A percentile compares a stretch with the other conserved stretches of the same genome.
These are phyloP conservation scores for Thera obeliscata DNA, from an alignment of 2,888 invertebrate species.

Conservation along the genomic window DNA sequence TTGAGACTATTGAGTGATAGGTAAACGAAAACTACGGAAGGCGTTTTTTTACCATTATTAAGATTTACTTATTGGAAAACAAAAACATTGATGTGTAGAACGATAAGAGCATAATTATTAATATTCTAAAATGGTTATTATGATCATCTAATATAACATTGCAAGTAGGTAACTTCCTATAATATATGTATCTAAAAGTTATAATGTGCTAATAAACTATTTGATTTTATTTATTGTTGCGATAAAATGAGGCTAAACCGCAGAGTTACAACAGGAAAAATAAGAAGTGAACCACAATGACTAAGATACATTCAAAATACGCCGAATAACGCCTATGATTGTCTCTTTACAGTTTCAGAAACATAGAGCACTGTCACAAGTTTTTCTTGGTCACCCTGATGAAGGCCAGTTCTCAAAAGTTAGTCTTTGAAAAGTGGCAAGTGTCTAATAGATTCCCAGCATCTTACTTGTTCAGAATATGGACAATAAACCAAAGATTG, in stretches of 20 bases:
- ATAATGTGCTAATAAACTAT: slow-evolving; percentile 7
- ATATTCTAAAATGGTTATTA: too few species aligned
- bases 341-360: background rate
- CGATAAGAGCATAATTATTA: too few species aligned
- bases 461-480: background rate
- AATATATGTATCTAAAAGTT: background rate
- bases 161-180: background rate
- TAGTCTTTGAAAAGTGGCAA: background rate
- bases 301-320: slow-evolving; percentile 13
- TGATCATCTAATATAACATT: background rate
- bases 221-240: slow-evolving; percentile 19
- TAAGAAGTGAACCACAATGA: slow-evolving; percentile 15
- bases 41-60: background rate
- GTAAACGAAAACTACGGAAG: background rate
- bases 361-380: background rate
- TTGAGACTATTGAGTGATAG: slow-evolving; percentile 27
- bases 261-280: slow-evolving; percentile 22
- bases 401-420: background rate
- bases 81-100: too few species aligned
- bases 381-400: background rate
- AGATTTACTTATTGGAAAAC: too few species aligned
- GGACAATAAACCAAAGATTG: background rate
- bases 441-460: background rate
- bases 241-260: slow-evolving; percentile 22
- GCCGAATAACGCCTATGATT: background rate